phyloP scores from a whole-genome alignment of 1,140 invertebrate genomes.

The Belonocnema kinseyi region DNA sequence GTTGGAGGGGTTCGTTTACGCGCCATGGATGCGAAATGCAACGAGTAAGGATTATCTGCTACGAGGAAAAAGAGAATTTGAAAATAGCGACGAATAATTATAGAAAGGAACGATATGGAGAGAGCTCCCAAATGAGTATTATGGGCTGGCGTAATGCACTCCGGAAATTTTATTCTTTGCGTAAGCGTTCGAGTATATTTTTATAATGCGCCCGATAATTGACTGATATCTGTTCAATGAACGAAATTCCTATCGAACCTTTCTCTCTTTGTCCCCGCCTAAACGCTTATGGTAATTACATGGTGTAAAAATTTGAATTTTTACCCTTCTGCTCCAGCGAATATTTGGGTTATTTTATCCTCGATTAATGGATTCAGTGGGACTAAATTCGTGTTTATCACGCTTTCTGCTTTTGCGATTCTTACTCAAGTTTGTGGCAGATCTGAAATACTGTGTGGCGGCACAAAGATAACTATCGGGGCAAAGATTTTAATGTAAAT shows the following conservation, averaged over 20 bases:
- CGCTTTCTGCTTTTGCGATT: too few species aligned
- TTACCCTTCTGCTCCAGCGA: background rate
- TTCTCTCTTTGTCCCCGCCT: background rate
- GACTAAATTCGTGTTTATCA: background rate
- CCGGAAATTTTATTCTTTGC: constrained; percentile 12
- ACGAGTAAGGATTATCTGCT: constrained; percentile 25
- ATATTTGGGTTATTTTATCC: constrained; percentile 27
- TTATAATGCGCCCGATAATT: constrained; percentile 17
- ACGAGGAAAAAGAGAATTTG: constrained; percentile 25
- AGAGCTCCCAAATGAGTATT: constrained; percentile 26
- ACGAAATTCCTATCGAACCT: background rate
- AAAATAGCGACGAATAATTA: constrained; percentile 27
- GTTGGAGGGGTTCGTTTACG: constrained; percentile 15
- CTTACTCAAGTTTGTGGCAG: too few species aligned
- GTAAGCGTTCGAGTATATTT: constrained; percentile 21
- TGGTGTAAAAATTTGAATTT: constrained; percentile 16
- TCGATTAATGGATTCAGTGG: constrained; percentile 25
- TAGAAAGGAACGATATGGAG: constrained; percentile 20
- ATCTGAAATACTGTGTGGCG: too few species aligned
- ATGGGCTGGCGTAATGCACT: background rate
- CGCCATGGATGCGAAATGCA: constrained; percentile 23
- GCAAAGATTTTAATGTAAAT: too few species aligned
- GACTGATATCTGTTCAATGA: constrained; percentile 25
- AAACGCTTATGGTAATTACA: constrained; percentile 25
- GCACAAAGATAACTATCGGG: too few species aligned